phyloP scores from a whole-genome alignment of 2,113 vertebrate genomes.

The Rhombomys opimus region DNA sequence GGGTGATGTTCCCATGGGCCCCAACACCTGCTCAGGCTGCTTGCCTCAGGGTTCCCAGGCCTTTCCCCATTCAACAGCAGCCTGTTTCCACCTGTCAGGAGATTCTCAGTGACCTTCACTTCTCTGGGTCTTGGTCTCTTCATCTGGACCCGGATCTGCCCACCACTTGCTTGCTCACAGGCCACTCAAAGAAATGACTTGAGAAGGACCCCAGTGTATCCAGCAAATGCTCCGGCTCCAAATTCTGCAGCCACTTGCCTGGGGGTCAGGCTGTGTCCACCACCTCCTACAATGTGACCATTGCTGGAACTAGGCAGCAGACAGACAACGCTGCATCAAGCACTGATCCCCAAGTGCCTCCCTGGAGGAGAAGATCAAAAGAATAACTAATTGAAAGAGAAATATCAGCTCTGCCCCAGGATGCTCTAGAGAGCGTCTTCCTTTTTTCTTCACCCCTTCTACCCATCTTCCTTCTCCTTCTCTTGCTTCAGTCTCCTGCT shows the following conservation, averaged over 20 bases:
- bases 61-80: neutral
- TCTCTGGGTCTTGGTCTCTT: neutral
- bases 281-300: neutral
- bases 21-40: neutral
- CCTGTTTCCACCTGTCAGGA: neutral
- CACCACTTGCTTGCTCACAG: neutral
- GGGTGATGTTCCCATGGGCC: too few relatives aligned
- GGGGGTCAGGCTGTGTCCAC: neutral
- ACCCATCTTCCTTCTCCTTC: neutral
- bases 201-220: neutral
- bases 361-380: neutral
- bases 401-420: neutral
- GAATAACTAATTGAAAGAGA: conserved; percentile 72
- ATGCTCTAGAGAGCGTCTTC: conserved; percentile 5
- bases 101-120: too few relatives aligned
- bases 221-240: neutral
- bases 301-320: neutral
- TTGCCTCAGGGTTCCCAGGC: neutral
- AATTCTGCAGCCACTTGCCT: neutral
- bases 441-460: neutral
- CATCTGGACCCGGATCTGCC: neutral
- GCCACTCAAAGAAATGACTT: neutral
- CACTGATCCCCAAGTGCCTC: neutral
- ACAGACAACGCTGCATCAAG: neutral
- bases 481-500: too few relatives aligned